Evolutionary conservation across 2,888 invertebrate genomes (phyloP).

Genomic region (Meloe dianella): DNA sequence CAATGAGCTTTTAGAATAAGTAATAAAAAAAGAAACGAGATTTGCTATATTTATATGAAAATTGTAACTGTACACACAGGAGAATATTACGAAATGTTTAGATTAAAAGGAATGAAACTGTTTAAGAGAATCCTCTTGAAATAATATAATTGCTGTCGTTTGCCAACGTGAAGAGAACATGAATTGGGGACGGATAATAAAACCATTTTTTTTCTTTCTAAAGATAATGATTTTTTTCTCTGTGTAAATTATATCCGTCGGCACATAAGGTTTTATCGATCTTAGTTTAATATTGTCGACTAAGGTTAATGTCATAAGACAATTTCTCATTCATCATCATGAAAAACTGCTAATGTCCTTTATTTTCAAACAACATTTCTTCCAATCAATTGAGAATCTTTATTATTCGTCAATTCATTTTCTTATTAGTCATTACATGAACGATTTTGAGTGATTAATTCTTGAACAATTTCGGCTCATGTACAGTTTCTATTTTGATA

Average conservation of each 20-base stretch:
- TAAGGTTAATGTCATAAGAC: not conserved
- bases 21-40: not conserved
- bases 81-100: conserved; percentile 29
- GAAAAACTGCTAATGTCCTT: not conserved
- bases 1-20: not conserved
- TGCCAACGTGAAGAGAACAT: not conserved
- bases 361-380: too few species aligned
- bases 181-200: not conserved
- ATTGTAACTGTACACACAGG: conserved; percentile 26
- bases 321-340: not conserved
- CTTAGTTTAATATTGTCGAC: not conserved
- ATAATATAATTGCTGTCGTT: conserved; percentile 21
- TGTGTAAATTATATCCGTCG: not conserved
- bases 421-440: too few species aligned
- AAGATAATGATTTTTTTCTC: not conserved
- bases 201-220: not conserved
- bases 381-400: too few species aligned
- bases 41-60: conserved; percentile 36
- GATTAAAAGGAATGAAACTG: conserved; percentile 23
- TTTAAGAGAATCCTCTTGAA: conserved; percentile 13
- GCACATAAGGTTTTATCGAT: not conserved
- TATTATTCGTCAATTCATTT: too few species aligned
- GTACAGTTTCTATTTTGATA: too few species aligned
- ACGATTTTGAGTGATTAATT: too few species aligned
- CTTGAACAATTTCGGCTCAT: too few species aligned